A percentile compares a stretch with the other conserved stretches of the same genome.
phyloP scores from a whole-genome alignment of 2,888 invertebrate species.

The Liposcelis brunnea region DNA sequence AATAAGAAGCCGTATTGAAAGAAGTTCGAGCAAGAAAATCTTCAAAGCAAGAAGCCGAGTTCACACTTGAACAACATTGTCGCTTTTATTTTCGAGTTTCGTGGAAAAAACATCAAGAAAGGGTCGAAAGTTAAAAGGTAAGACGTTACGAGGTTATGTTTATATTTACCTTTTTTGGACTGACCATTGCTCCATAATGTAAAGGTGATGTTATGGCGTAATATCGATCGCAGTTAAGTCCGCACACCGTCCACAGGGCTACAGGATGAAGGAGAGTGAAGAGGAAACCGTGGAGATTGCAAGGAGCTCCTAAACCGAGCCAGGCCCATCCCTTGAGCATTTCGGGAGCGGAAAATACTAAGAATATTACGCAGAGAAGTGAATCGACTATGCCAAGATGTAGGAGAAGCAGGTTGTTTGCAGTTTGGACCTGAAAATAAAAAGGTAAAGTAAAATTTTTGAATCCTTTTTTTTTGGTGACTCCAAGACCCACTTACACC shows the following conservation, averaged over 20 bases:
- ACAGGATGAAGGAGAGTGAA: conserved; percentile 55
- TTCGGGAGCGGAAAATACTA: conserved; percentile 38
- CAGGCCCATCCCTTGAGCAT: conserved; percentile 17
- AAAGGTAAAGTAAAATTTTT: neutral
- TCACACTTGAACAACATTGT: too few species aligned
- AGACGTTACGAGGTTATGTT: too few species aligned
- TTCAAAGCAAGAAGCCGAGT: too few species aligned
- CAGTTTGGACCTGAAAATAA: conserved; percentile 25
- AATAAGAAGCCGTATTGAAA: too few species aligned
- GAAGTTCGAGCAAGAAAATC: too few species aligned
- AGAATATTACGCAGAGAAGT: conserved; percentile 42
- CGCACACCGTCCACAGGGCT: conserved; percentile 63
- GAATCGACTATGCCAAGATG: conserved; percentile 55
- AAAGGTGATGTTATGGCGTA: conserved; percentile 65
- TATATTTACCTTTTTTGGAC: conserved; percentile 41
- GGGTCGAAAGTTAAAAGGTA: too few species aligned
- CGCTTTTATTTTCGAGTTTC: too few species aligned
- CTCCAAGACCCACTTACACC: too few species aligned
- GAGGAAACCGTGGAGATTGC: conserved; percentile 46
- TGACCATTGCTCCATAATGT: conserved; percentile 61
- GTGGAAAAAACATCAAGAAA: too few species aligned
- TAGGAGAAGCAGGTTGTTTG: conserved; percentile 53
- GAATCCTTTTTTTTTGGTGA: too few species aligned
- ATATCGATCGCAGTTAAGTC: conserved; percentile 56
- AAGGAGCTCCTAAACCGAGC: conserved; percentile 25